Conservation (phyloP, 2,113 vertebrate species). For the Echinops telfairi region DNA sequence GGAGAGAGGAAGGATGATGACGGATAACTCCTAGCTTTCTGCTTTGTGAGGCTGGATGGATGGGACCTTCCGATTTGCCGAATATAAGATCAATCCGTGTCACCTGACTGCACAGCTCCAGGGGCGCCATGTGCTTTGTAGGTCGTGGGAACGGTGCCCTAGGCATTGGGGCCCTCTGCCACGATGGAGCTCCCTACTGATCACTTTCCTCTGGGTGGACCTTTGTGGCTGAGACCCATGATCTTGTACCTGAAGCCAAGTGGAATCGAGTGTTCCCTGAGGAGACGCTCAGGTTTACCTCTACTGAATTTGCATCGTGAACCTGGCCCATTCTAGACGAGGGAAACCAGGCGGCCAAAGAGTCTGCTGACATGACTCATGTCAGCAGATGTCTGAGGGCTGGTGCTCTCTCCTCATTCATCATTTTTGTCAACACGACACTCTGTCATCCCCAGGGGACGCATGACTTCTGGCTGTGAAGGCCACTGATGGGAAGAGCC, state of each 20-base stretch:
- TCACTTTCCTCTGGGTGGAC: not conserved
- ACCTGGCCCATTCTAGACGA: not conserved
- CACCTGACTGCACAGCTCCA: not conserved
- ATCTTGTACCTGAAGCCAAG: not conserved
- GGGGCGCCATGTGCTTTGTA: not conserved
- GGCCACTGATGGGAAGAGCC: not conserved
- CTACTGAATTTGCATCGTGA: not conserved
- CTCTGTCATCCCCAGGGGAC: not conserved
- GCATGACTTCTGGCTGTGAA: not conserved
- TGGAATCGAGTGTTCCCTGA: not conserved
- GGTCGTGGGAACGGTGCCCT: not conserved
- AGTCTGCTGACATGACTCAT: rapidly evolving
- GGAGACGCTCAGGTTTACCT: not conserved
- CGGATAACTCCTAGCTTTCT: not conserved
- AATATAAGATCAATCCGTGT: too few species aligned
- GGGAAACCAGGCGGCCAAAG: not conserved
- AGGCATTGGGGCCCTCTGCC: not conserved
- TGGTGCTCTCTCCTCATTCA: not conserved
- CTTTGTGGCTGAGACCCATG: not conserved
- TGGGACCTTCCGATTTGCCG: too few species aligned
- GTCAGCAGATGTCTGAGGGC: not conserved
- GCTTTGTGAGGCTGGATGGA: not conserved
- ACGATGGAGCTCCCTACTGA: not conserved
- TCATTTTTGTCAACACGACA: not conserved
- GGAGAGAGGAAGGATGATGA: not conserved